Evolutionary conservation across 1,140 invertebrate genomes (phyloP).

Genomic region (Tenebrio molitor): DNA sequence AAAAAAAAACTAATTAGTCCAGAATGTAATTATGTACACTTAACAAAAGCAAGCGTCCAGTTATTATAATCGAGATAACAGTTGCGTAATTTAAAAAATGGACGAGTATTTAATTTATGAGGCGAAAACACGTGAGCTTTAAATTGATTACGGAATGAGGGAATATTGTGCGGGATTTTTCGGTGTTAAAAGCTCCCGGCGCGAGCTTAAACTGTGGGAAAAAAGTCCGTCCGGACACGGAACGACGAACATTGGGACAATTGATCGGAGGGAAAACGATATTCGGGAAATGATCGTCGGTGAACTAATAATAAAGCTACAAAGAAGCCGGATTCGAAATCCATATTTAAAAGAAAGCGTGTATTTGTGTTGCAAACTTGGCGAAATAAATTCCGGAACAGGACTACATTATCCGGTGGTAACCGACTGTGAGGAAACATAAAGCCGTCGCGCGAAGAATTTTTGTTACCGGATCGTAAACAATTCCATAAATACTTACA

Average conservation of each 20-base stretch:
- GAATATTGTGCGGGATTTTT: too few relatives aligned
- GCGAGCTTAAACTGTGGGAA: too few relatives aligned
- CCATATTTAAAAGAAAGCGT: slow-evolving; percentile 14
- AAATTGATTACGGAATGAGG: too few relatives aligned
- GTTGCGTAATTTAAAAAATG: too few relatives aligned
- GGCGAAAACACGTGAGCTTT: too few relatives aligned
- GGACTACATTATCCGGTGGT: slow-evolving; percentile 8
- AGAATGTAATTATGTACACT: slow-evolving; percentile 5
- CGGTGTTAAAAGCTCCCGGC: too few relatives aligned
- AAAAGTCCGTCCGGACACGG: too few relatives aligned
- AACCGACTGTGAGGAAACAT: slow-evolving; percentile 1
- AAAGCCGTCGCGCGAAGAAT: neutral
- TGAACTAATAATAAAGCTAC: neutral
- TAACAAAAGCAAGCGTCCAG: slow-evolving; percentile 13
- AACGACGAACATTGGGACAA: too few relatives aligned
- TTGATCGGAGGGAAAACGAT: too few relatives aligned
- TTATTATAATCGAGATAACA: neutral
- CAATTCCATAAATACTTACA: neutral
- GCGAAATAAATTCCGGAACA: slow-evolving; percentile 9
- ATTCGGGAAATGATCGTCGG: too few relatives aligned
- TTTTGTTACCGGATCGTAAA: neutral
- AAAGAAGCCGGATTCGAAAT: slow-evolving; percentile 17
- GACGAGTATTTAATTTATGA: too few relatives aligned
- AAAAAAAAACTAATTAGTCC: slow-evolving; percentile 20
- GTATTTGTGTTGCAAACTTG: slow-evolving; percentile 21